Evolutionary conservation across 2,888 invertebrate species (phyloP), one percentile per base, ranked within the genome.

Genomic region (Chloroclysta siterata): DNA sequence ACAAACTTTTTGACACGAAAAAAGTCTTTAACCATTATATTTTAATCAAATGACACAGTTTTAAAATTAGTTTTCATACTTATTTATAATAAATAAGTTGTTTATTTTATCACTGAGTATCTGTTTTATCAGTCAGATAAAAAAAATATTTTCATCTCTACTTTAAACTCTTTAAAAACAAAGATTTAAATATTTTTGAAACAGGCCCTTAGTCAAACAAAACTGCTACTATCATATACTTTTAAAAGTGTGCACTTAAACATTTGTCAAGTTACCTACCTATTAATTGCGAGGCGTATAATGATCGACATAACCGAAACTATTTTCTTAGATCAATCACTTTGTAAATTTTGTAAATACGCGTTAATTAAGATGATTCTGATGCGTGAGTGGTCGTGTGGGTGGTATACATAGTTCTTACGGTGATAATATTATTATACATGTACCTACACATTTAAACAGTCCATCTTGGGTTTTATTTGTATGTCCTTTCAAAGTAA

Each of bases 341-440:
- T 71, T 64, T 89, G 88, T 89, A 88, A 82, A 89, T 87, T 85
- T 80, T 89, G 89, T 89, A 89, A 86, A 89, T 89, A 89, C 73
- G 72, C 76, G 78, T 81, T 84, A 81, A 78, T 82, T 76, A 86
- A 83, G 82, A 80, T 77, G 72, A 56, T 53, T 55, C 39, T 60
- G 53, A 53, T 46, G 56, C 44, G 51, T 51, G 47, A 36, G 47
- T 44, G 58, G 28, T 44, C 51, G 54, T 13, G 17, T 10, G 60
- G 54, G 46, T 15, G n/a, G 22, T 52, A 46, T 62, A 53, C 47
- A 28, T 51, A 47, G 42, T 55, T 44, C 41, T 56, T 47, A 57
- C 33, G 57, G 57, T 63, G 57, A 62, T 62, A 55, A 62, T 56
- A 54, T 22, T 42, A 39, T 39, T 11, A 62, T 39, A 56, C 51